Conservation (phyloP, 2,113 vertebrate genomes). For the Ciconia stormi region DNA sequence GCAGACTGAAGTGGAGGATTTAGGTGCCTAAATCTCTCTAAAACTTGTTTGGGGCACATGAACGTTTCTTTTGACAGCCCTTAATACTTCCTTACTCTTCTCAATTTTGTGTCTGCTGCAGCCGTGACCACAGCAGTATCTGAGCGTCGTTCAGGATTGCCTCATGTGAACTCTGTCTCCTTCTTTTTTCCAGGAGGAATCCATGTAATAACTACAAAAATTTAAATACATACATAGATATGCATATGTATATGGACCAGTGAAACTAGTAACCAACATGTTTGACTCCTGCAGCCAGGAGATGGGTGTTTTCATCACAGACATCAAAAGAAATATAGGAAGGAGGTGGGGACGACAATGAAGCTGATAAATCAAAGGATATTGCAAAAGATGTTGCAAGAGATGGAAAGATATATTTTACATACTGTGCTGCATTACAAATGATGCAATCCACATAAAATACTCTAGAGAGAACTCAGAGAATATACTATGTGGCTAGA, state of each 20-base stretch:
- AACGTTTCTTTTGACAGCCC: background rate
- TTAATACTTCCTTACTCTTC: background rate
- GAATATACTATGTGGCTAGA: background rate
- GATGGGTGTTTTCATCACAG: background rate
- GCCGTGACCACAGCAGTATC: background rate
- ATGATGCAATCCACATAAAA: background rate
- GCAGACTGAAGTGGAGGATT: background rate
- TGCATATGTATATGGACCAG: background rate
- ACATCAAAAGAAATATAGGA: background rate
- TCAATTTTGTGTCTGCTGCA: background rate
- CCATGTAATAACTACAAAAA: background rate
- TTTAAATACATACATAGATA: background rate
- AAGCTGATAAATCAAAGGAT: background rate
- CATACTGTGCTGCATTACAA: background rate
- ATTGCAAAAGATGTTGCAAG: background rate
- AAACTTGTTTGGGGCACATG: background rate
- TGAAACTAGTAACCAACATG: background rate
- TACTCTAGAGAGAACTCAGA: background rate
- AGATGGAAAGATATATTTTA: background rate
- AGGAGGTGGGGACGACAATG: background rate
- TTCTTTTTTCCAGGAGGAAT: background rate
- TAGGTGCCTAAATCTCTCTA: background rate
- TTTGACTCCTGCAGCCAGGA: background rate
- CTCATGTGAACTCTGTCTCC: background rate
- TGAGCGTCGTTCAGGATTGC: background rate